phyloP scores from a whole-genome alignment of 2,888 invertebrate species.

The Strigamia crassipes region DNA sequence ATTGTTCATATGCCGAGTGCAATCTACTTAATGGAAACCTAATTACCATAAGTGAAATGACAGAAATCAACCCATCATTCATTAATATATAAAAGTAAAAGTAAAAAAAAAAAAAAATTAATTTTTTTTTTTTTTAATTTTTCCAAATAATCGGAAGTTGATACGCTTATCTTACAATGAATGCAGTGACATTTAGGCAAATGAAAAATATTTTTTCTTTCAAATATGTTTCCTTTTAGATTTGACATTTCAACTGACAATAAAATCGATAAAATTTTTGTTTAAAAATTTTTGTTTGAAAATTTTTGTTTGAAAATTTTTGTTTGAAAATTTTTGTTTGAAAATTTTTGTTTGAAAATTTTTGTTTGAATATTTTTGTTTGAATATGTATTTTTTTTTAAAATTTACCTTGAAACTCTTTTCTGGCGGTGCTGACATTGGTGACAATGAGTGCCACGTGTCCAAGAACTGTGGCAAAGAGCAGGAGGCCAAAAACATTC shows the following conservation, averaged over 20 bases:
- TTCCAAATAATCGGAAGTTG: not conserved
- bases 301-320: no score
- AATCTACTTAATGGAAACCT: slow-evolving; percentile 22
- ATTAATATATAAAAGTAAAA: no score
- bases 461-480: slow-evolving; percentile 94
- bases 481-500: slow-evolving; percentile 87
- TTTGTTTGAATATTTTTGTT: no score
- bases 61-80: not conserved
- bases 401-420: slow-evolving; percentile 99
- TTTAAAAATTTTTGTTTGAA: no score
- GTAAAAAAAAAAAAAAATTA: not conserved
- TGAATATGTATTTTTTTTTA: no score
- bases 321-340: no score
- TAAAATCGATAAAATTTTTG: not conserved
- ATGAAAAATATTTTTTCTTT: slow-evolving; percentile 28
- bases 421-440: slow-evolving; percentile 93
- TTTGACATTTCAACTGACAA: slow-evolving; percentile 17
- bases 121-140: no score
- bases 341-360: no score
- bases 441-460: slow-evolving; percentile 98
- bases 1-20: not conserved
- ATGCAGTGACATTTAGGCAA: not conserved
- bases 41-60: not conserved
- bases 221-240: not conserved
- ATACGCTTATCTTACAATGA: not conserved